These are phyloP conservation scores for Suricata suricatta DNA, from an alignment of 2,113 vertebrate genomes.

Conservation along the genomic window DNA sequence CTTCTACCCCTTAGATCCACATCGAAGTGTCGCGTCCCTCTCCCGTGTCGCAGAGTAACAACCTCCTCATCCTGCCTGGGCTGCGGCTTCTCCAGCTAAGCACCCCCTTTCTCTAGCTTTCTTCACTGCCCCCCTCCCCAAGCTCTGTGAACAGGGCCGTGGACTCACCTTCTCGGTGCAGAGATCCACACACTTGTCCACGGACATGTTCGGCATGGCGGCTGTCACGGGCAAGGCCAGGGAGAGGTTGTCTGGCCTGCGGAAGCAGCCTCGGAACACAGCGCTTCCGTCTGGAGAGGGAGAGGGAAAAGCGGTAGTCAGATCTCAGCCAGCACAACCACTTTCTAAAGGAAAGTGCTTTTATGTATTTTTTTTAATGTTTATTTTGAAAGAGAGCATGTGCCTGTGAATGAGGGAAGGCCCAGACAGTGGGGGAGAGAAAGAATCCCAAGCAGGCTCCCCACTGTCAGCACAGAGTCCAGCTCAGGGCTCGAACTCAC, in stretches of 20 bases:
- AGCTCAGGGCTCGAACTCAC: neutral
- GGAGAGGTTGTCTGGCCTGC: conserved; percentile 91
- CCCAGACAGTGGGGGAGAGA: neutral
- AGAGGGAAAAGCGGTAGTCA: too few relatives aligned
- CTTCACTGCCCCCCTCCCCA: too few relatives aligned
- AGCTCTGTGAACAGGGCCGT: rapidly evolving
- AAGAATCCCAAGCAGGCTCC: neutral
- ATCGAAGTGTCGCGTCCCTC: rapidly evolving
- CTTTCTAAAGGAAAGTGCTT: neutral
- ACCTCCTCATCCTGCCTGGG: rapidly evolving
- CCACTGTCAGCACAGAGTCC: neutral
- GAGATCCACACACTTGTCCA: conserved; percentile 96
- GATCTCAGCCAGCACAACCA: too few relatives aligned
- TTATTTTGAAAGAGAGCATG: neutral
- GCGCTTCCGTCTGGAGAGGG: too few relatives aligned
- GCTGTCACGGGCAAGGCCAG: conserved; percentile 90
- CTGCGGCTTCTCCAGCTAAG: neutral
- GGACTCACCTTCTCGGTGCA: conserved; percentile 93
- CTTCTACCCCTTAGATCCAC: neutral
- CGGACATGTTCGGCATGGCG: conserved; percentile 91
- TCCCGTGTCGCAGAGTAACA: rapidly evolving
- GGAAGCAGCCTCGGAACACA: conserved; percentile 80
- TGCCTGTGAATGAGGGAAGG: too few relatives aligned
- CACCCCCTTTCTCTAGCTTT: rapidly evolving
- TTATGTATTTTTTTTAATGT: neutral